phyloP scores from a whole-genome alignment of 2,888 invertebrate species.

The Trileptium ribeirensis region DNA sequence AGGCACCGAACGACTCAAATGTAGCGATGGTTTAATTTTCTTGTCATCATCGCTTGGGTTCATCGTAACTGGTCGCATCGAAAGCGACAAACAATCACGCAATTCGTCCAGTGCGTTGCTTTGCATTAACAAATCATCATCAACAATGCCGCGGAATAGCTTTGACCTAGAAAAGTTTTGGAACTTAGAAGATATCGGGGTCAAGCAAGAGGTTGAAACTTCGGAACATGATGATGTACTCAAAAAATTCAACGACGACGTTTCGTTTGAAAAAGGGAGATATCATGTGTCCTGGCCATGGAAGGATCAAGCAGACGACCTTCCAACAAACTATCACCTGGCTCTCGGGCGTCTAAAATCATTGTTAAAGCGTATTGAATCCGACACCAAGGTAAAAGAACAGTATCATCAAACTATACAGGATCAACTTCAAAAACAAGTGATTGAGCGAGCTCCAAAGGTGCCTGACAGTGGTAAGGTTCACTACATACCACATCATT shows the following conservation, averaged over 20 bases:
- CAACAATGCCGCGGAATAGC: too few species aligned
- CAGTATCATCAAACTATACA: too few species aligned
- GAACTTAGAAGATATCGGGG: not conserved
- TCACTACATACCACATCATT: too few species aligned
- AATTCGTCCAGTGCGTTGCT: not conserved
- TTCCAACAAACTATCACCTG: not conserved
- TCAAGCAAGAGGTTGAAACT: not conserved
- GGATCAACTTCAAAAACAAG: too few species aligned
- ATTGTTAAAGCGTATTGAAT: too few species aligned
- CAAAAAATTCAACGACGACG: not conserved
- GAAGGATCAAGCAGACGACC: not conserved
- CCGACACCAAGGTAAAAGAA: not conserved
- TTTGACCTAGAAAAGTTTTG: not conserved
- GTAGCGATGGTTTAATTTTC: not conserved
- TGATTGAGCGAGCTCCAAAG: too few species aligned
- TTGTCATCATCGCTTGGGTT: not conserved
- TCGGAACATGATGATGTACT: not conserved
- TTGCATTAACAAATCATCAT: not conserved
- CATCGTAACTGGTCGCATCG: not conserved
- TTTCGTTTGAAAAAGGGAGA: not conserved
- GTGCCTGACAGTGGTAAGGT: too few species aligned
- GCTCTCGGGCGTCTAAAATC: not conserved
- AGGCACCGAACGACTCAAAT: not conserved
- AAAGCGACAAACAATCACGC: not conserved
- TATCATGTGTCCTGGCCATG: too few species aligned